These are phyloP conservation scores for Synanthedon myopaeformis DNA, from an alignment of 2,888 invertebrate genomes.

Conservation along the genomic window DNA sequence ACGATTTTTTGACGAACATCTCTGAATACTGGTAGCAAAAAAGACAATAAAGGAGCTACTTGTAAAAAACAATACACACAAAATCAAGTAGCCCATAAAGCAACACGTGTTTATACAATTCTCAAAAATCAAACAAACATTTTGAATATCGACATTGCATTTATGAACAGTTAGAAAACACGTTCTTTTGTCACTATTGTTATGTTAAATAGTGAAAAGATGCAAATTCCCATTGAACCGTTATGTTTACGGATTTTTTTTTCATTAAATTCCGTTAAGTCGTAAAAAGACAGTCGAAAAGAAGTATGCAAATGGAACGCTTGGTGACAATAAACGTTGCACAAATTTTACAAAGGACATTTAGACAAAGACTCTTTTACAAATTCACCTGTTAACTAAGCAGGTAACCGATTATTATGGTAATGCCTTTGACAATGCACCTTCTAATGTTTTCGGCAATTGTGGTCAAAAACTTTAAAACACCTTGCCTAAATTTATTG, in stretches of 20 bases:
- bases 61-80: slow-evolving; percentile 1
- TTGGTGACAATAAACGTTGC: slow-evolving; percentile 28
- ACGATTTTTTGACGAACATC: too few species aligned
- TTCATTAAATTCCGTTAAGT: slow-evolving; percentile 38
- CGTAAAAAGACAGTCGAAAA: slow-evolving; percentile 31
- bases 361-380: slow-evolving; percentile 34
- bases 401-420: slow-evolving; percentile 67
- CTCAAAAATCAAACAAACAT: slow-evolving; percentile 14
- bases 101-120: slow-evolving; percentile 29
- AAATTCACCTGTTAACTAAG: slow-evolving; percentile 54
- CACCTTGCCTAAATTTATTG: slow-evolving; percentile 66
- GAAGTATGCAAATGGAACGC: slow-evolving; percentile 31
- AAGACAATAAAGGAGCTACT: slow-evolving; percentile 11
- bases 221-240: slow-evolving; percentile 45
- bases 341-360: slow-evolving; percentile 41
- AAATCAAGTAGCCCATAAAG: slow-evolving; percentile 30
- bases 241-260: slow-evolving; percentile 57
- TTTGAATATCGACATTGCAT: slow-evolving; percentile 18
- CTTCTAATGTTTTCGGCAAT: slow-evolving; percentile 56
- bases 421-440: slow-evolving; percentile 52
- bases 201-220: slow-evolving; percentile 45
- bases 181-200: slow-evolving; percentile 39
- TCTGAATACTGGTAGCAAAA: too few species aligned
- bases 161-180: slow-evolving; percentile 16
- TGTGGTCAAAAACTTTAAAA: slow-evolving; percentile 56